A percentile compares a stretch with the other conserved stretches of the same genome.
phyloP scores from a whole-genome alignment of 2,113 vertebrate species.

The Cololabis saira region DNA sequence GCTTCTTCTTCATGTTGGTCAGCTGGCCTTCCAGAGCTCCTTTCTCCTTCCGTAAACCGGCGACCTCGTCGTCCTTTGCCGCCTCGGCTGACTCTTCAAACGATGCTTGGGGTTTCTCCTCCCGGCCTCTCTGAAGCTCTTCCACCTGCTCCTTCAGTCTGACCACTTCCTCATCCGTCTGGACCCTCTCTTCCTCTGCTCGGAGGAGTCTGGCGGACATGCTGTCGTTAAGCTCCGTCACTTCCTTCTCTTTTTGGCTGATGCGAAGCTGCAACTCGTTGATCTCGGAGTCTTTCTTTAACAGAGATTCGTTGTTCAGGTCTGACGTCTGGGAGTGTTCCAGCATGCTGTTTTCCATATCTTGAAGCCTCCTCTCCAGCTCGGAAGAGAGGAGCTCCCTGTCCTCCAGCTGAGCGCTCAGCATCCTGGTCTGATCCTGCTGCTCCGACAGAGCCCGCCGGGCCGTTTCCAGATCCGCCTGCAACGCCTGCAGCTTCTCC shows the following conservation, averaged over 20 bases:
- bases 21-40: constrained; percentile 76
- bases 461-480: constrained; percentile 83
- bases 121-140: constrained; percentile 75
- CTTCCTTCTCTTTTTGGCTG: constrained; percentile 85
- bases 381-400: constrained; percentile 76
- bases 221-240: constrained; percentile 85
- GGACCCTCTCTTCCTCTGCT: constrained; percentile 89
- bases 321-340: constrained; percentile 79
- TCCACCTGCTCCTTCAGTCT: constrained; percentile 86
- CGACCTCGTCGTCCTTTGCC: constrained; percentile 59
- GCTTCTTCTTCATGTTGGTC: constrained; percentile 83
- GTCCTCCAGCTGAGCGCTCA: constrained; percentile 82
- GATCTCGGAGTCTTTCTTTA: constrained; percentile 78
- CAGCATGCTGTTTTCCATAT: constrained; percentile 75
- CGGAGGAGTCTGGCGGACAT: constrained; percentile 90
- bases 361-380: constrained; percentile 74
- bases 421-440: constrained; percentile 73
- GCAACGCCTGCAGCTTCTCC: constrained; percentile 85
- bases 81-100: constrained; percentile 14
- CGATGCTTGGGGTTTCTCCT: constrained; percentile 50
- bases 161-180: constrained; percentile 83
- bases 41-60: constrained; percentile 68
- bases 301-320: constrained; percentile 76
- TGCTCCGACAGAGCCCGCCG: constrained; percentile 81
- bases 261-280: constrained; percentile 81